These are phyloP conservation scores for Sebastes vulpes DNA, from an alignment of 2,797 vertebrate species.

Conservation along the genomic window DNA sequence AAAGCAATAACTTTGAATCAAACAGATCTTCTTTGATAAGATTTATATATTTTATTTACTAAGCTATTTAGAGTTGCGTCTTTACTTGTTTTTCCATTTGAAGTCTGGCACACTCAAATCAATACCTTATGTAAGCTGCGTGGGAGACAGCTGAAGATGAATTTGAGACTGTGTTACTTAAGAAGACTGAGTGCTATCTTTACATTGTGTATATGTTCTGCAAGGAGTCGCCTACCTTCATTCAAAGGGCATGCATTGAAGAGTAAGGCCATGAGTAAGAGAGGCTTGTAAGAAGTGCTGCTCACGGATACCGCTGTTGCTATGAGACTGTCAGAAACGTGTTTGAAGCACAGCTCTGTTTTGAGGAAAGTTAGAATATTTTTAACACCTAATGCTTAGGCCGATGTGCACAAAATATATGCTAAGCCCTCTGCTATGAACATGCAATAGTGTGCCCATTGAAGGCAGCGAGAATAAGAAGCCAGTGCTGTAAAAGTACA, in stretches of 20 bases:
- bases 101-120: constrained; percentile 68
- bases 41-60: constrained; percentile 25
- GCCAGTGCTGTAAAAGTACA: neutral
- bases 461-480: constrained; percentile 12
- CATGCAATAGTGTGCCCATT: neutral
- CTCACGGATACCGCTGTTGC: constrained; percentile 67
- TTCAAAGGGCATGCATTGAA: constrained; percentile 52
- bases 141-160: constrained; percentile 71
- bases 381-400: constrained; percentile 52
- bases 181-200: constrained; percentile 62
- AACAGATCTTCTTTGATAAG: constrained; percentile 10
- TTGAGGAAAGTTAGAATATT: constrained; percentile 61
- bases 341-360: constrained; percentile 55
- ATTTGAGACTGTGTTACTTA: constrained; percentile 56
- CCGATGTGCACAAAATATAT: constrained; percentile 16
- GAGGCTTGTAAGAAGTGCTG: constrained; percentile 47
- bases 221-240: constrained; percentile 63
- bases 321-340: constrained; percentile 66
- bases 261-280: constrained; percentile 42
- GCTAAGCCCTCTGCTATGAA: constrained; percentile 41
- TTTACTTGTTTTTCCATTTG: constrained; percentile 64
- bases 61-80: constrained; percentile 41
- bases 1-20: neutral
- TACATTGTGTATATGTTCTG: constrained; percentile 61
- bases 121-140: constrained; percentile 78